Percentiles rank a stretch among this genome's conserved stretches.
Conservation (phyloP, 2,113 vertebrate species). For the Zapornia atra region DNA sequence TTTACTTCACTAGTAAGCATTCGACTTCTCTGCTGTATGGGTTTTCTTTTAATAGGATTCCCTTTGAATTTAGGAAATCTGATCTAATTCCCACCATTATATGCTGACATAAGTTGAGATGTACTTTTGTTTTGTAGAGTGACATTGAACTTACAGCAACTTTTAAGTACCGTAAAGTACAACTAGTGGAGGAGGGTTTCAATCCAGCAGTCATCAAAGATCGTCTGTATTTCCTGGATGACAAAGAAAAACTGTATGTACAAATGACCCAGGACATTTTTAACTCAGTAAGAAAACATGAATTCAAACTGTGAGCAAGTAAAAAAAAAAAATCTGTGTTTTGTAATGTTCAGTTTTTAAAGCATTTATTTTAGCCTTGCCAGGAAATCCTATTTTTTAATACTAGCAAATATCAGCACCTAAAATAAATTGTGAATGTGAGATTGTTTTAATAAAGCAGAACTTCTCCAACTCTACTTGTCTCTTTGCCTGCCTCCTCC, state of each 20-base stretch:
- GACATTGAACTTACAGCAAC: conserved; percentile 82
- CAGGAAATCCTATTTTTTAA: neutral
- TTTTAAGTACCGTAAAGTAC: conserved; percentile 84
- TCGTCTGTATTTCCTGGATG: conserved; percentile 81
- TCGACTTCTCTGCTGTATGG: neutral
- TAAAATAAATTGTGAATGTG: neutral
- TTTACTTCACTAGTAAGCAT: neutral
- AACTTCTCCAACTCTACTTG: neutral
- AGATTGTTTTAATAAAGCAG: neutral
- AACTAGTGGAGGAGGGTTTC: conserved; percentile 83
- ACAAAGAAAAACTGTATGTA: conserved; percentile 77
- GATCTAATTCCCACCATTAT: neutral
- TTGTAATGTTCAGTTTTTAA: neutral
- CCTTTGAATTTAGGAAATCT: neutral
- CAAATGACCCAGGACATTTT: conserved; percentile 83
- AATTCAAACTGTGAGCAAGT: conserved; percentile 58
- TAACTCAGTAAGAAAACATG: conserved; percentile 60
- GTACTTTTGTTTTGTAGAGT: conserved; percentile 50
- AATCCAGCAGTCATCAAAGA: conserved; percentile 76
- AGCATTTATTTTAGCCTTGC: neutral
- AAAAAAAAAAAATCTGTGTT: neutral
- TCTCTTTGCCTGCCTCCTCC: neutral
- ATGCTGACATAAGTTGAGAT: neutral
- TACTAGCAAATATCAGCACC: neutral
- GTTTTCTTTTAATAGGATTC: neutral